phyloP scores from a whole-genome alignment of 2,888 invertebrate genomes.

The Rhagonycha lutea region DNA sequence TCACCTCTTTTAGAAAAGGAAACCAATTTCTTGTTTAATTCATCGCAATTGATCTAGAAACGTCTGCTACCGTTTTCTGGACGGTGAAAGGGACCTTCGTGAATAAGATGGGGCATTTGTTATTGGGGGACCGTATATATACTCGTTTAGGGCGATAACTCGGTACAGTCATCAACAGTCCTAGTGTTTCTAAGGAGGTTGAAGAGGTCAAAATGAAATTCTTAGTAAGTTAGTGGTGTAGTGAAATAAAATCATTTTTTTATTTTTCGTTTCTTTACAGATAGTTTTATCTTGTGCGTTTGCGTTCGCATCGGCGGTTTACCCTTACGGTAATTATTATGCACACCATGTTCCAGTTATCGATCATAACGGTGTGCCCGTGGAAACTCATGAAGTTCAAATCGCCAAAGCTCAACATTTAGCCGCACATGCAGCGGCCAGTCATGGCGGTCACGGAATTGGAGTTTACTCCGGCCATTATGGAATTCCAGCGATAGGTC shows the following conservation, averaged over 20 bases:
- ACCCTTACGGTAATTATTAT: constrained; percentile 17
- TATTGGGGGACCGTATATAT: constrained; percentile 50
- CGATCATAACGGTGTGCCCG: constrained; percentile 60
- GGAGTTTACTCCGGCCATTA: background rate
- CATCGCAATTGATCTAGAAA: background rate
- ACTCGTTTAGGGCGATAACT: constrained; percentile 40
- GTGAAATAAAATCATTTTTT: background rate
- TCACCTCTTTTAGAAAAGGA: background rate
- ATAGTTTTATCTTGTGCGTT: constrained; percentile 35
- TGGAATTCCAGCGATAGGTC: background rate
- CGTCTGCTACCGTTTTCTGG: constrained; percentile 16
- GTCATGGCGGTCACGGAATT: background rate
- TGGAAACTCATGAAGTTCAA: constrained; percentile 65
- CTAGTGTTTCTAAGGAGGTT: constrained; percentile 52
- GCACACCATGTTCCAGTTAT: constrained; percentile 23
- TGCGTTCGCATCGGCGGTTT: constrained; percentile 30
- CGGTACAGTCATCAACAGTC: constrained; percentile 51
- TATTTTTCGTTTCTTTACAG: constrained; percentile 16
- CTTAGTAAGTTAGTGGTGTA: constrained; percentile 44
- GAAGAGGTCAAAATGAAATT: constrained; percentile 47
- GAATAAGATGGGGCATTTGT: constrained; percentile 43
- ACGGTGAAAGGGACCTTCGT: constrained; percentile 54
- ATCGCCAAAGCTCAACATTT: constrained; percentile 64
- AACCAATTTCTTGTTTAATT: background rate
- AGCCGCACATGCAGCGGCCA: constrained; percentile 25